Base-by-base conservation (phyloP, 2,113 vertebrate species). In the Phyllopteryx taeniolatus region DNA sequence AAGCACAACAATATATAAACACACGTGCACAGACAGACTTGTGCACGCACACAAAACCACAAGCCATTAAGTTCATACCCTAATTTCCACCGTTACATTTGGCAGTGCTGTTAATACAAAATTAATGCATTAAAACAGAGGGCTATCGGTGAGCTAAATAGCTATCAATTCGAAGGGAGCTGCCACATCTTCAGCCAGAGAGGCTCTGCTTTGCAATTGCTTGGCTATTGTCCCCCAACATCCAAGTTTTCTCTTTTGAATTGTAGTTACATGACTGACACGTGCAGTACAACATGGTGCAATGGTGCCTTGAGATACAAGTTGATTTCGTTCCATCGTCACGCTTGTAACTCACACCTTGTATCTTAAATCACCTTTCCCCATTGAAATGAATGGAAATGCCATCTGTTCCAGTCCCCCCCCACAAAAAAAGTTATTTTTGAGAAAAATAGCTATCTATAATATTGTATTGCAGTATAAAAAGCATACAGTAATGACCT, bases 71-170 rank as follows among this genome's bases (percentile, higher is more conserved):
- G 88, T 87, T 83, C 83, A 87, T 81, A 83, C 80, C 80, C 78
- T 87, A 86, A 91, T 90, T 91, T 91, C 87, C 85, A 83, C 81
- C 86, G 91, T 91, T 90, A 89, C 88, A 92, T 90, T 83, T 92
- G 91, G 79, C 90, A 87, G 87, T 86, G 86, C 87, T 89, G 88
- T 91, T 93, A 93, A 92, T 90, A 92, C 87, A 90, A 91, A 91
- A 88, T 91, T 88, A 92, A 92, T 91, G 91, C 89, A 92, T 91
- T 90, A 91, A 92, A 92, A 93, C 82, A 88, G 90, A 91, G 84
- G 88, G 85, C 87, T 89, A 89, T 90, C 89, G 85, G 87, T 84
- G 79, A 88, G 91, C 88, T 91, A 91, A 93, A 92, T 85, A 89
- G 87, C 91, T 90, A 91, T 91, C 90, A 91, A 90, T 92, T 92